Conservation (phyloP, 1,140 invertebrate genomes). For the Lepidurus apus region DNA sequence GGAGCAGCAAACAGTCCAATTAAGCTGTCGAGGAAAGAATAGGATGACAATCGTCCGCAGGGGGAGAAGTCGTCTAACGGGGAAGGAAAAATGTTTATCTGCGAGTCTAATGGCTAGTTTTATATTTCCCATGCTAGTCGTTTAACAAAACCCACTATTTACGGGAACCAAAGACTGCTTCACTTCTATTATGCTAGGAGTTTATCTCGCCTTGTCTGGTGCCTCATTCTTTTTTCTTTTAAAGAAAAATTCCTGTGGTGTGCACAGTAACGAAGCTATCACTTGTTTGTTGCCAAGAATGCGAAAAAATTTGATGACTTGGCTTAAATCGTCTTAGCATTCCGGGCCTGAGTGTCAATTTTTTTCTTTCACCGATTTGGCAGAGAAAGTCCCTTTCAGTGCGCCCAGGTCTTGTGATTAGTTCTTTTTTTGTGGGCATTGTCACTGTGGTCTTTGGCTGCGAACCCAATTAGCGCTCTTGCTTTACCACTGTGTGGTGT, state of each 20-base stretch:
- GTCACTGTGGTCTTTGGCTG: neutral
- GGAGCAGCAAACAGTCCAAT: slow-evolving; percentile 7
- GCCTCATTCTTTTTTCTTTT: neutral
- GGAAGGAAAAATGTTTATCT: neutral
- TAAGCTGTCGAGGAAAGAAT: slow-evolving; percentile 7
- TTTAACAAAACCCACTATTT: slow-evolving; percentile 13
- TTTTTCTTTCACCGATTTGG: neutral
- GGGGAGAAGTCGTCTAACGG: neutral
- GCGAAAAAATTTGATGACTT: neutral
- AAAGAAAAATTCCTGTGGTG: neutral
- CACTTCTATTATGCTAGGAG: neutral
- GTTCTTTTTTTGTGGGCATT: neutral
- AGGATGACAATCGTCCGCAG: neutral
- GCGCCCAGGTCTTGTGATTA: neutral
- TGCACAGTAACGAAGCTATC: neutral
- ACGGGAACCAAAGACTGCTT: neutral
- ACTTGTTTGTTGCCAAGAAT: slow-evolving; percentile 6
- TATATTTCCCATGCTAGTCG: slow-evolving; percentile 2
- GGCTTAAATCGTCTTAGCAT: neutral
- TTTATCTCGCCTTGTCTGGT: neutral
- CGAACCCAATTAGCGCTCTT: slow-evolving; percentile 16
- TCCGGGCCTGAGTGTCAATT: neutral
- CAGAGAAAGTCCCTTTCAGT: neutral
- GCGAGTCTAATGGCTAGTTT: slow-evolving; percentile 1
- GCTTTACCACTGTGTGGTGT: neutral